Evolutionary conservation across 2,797 vertebrate species (phyloP).

Genomic region (Cyclopterus lumpus): DNA sequence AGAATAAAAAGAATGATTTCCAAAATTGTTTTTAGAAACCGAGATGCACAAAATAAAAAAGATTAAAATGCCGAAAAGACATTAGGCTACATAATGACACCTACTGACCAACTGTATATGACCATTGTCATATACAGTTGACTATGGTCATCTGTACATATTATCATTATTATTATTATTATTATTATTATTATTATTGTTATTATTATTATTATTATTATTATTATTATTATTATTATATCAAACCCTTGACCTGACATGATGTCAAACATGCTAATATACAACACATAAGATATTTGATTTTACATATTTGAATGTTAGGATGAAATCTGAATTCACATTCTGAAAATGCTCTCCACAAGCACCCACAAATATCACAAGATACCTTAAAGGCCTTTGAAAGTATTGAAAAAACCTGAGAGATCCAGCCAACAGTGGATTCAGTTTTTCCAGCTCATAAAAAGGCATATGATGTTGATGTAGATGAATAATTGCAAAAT

Average conservation of each 20-base stretch:
- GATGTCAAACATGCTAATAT: background rate
- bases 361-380: slow-evolving; percentile 10
- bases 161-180: too few relatives aligned
- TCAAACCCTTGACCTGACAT: background rate
- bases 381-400: background rate
- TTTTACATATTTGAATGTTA: background rate
- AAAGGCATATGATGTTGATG: slow-evolving; percentile 68
- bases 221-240: too few relatives aligned
- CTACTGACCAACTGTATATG: background rate
- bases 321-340: background rate
- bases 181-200: too few relatives aligned
- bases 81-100: background rate
- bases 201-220: too few relatives aligned
- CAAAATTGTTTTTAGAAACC: background rate
- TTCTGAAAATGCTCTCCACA: background rate
- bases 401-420: background rate
- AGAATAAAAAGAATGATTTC: background rate
- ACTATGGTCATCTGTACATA: background rate
- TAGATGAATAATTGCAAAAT: slow-evolving; percentile 73
- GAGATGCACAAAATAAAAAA: background rate
- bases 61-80: too few relatives aligned
- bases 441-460: slow-evolving; percentile 50
- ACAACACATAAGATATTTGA: background rate
- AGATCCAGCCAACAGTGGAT: slow-evolving; percentile 36
- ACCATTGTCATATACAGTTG: background rate